Evolutionary conservation across 2,113 vertebrate genomes (phyloP).

Genomic region (Heterochromis multidens): DNA sequence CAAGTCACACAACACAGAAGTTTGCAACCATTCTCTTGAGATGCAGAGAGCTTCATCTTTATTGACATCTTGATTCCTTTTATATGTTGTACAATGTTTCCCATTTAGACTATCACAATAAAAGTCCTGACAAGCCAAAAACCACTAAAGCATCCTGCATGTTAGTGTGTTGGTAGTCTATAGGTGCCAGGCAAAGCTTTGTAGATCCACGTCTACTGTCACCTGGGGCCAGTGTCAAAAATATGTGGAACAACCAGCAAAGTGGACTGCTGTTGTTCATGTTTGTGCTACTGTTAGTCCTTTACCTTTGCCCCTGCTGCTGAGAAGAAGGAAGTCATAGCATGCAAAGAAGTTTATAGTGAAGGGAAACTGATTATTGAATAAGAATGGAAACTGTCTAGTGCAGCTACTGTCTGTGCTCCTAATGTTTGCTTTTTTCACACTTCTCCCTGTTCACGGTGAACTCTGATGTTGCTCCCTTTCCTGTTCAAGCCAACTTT

Average conservation of each 20-base stretch:
- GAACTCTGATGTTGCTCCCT: not conserved
- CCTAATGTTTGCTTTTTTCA: not conserved
- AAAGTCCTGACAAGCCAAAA: too few species aligned
- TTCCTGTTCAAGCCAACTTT: not conserved
- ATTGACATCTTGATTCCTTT: too few species aligned
- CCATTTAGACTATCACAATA: too few species aligned
- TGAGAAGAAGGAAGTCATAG: not conserved
- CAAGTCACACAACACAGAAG: too few species aligned
- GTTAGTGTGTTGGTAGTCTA: not conserved
- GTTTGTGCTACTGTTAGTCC: not conserved
- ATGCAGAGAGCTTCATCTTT: too few species aligned
- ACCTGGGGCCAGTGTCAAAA: fast-evolving
- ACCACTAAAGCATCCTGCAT: not conserved
- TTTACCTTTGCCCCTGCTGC: not conserved
- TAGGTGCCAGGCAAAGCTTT: not conserved
- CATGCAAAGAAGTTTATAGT: not conserved
- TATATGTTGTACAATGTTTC: too few species aligned
- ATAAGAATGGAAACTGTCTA: not conserved
- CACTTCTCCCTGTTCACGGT: fast-evolving
- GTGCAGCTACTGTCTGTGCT: not conserved
- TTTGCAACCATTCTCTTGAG: too few species aligned
- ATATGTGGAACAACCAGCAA: not conserved
- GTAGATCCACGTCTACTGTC: not conserved
- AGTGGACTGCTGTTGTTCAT: not conserved
- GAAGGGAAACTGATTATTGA: not conserved